Evolutionary conservation across 64 coral and sea anemone genomes (phyloP), one percentile per base, ranked within the genome.

Genomic region (Montipora cactus): DNA sequence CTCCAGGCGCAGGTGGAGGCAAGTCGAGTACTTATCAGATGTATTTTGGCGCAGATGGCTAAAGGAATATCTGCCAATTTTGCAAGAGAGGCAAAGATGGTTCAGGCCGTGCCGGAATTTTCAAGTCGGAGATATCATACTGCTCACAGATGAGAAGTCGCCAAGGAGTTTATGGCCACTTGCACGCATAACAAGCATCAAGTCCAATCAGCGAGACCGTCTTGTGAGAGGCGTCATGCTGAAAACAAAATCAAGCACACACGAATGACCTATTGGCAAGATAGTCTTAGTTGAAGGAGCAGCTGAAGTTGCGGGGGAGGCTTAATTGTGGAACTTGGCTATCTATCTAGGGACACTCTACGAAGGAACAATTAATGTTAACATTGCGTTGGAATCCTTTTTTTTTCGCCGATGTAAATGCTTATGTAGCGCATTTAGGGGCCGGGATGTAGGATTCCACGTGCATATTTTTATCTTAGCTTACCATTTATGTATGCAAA

Each of bases 351-450:
- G 15, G 59, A 13, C 11, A 64, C 37, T 62, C 1, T 58, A 19
- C 7, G 37, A 7, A 81, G 9, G 80, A 82, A 66, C 45, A 46
- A 47, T 67, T 84, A 7, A 37, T 61, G 81, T 84, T 84, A 47
- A 61, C 66, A 84, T 84, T 59, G 62, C 44, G 18, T 21, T 47
- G 45, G 5, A 67, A 37, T 67, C 59, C 61, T 64, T 12, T 12
- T 14, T 64, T 12, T 14, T 64, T 12, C 4, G 61, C 61, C 13
- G 11, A 64, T 68, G 14, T 68, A 70, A 84, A 84, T 70, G 59
- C 81, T 84, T 49, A 12, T 21, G 19, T 10, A 28, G 66, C 44
- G 61, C 59, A 84, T 84, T 84, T 84, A 84, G 81, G 81, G 81
- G 81, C 81, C 44, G 59, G 81, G 66, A 84, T 68, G 81, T 83